A percentile compares a stretch with the other conserved stretches of the same genome.
phyloP scores from a whole-genome alignment of 2,797 vertebrate species.

The Smutsia temminckii region DNA sequence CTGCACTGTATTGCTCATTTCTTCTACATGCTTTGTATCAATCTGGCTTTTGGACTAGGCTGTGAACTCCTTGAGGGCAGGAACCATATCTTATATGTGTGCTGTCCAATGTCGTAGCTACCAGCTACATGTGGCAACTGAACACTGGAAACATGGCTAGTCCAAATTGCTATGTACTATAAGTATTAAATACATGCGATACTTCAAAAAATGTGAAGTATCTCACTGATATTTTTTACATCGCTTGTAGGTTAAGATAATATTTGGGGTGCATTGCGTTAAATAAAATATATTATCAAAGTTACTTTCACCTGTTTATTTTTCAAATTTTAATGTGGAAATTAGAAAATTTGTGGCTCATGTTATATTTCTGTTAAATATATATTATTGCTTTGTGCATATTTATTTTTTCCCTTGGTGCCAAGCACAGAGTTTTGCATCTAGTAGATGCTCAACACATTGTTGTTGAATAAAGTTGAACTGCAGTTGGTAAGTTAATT shows the following conservation, averaged over 20 bases:
- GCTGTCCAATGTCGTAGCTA: not conserved
- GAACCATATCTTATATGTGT: not conserved
- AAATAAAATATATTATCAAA: slow-evolving; percentile 22
- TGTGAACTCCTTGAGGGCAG: not conserved
- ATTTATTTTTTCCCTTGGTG: not conserved
- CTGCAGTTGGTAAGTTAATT: slow-evolving; percentile 9
- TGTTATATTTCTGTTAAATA: slow-evolving; percentile 35
- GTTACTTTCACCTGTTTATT: slow-evolving; percentile 25
- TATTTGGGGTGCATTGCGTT: slow-evolving; percentile 1
- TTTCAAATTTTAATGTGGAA: not conserved
- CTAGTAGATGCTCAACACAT: not conserved
- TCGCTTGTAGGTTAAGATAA: not conserved
- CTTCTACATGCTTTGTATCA: not conserved
- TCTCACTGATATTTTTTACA: slow-evolving; percentile 1
- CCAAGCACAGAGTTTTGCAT: not conserved
- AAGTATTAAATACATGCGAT: not conserved
- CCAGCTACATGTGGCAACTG: not conserved
- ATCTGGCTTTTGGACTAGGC: not conserved
- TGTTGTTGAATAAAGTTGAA: slow-evolving; percentile 18
- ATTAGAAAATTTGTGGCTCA: not conserved
- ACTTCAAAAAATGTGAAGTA: slow-evolving; percentile 14
- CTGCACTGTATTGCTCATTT: not conserved
- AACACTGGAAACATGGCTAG: not conserved
- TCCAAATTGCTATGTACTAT: not conserved
- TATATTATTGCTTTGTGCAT: not conserved